Percentiles rank a stretch among this genome's conserved stretches.
phyloP scores from a whole-genome alignment of 2,888 invertebrate genomes.

The Acronicta psi region DNA sequence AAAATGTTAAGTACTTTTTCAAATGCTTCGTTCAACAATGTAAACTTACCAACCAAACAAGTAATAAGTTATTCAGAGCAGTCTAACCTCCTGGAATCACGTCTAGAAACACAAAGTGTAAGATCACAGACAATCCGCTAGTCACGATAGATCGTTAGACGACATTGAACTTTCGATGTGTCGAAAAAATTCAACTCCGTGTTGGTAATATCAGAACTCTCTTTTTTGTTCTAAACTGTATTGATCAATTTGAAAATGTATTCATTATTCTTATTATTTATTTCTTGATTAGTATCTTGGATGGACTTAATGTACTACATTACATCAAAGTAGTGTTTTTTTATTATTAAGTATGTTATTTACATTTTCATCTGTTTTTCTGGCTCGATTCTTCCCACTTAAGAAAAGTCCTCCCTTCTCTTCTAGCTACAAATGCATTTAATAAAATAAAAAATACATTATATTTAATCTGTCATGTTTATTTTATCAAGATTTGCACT shows the following conservation, averaged over 20 bases:
- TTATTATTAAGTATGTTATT: no score
- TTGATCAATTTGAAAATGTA: slow-evolving; percentile 26
- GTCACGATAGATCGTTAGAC: slow-evolving; percentile 59
- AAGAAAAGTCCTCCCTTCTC: no score
- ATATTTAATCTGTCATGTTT: slow-evolving; percentile 23
- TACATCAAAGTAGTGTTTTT: no score
- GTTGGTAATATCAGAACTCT: slow-evolving; percentile 39
- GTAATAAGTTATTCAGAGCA: slow-evolving; percentile 30
- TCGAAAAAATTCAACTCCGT: slow-evolving; percentile 45
- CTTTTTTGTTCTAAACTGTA: slow-evolving; percentile 26
- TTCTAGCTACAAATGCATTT: no score
- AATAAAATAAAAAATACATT: no score
- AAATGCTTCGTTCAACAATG: neutral
- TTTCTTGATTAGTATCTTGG: neutral
- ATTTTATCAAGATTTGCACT: slow-evolving; percentile 23
- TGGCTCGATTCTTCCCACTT: no score
- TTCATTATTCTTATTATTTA: neutral
- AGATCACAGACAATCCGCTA: slow-evolving; percentile 49
- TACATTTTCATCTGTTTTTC: no score
- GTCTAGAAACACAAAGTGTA: slow-evolving; percentile 20
- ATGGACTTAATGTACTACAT: no score
- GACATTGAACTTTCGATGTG: slow-evolving; percentile 69
- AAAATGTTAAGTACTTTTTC: no score
- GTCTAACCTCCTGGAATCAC: slow-evolving; percentile 17
- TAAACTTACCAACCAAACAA: neutral